phyloP scores from a whole-genome alignment of 2,113 vertebrate species.

The Nibea albiflora region DNA sequence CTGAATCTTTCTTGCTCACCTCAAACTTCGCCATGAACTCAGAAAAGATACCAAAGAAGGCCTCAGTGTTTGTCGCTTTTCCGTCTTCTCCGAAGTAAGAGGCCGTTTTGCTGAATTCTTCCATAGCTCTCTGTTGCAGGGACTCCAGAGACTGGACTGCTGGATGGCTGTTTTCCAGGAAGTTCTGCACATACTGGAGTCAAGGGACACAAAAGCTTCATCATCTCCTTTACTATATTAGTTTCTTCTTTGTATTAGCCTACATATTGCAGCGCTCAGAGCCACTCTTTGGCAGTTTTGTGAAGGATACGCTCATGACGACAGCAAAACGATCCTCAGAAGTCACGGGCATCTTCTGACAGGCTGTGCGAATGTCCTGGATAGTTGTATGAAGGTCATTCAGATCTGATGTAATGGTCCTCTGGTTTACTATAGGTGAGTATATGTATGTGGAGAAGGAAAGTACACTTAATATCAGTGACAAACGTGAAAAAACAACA shows the following conservation, averaged over 20 bases:
- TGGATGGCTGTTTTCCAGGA: constrained; percentile 94
- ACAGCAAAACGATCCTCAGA: constrained; percentile 91
- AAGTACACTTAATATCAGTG: background rate
- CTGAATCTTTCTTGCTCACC: constrained; percentile 80
- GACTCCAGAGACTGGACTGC: constrained; percentile 90
- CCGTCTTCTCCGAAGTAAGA: constrained; percentile 96
- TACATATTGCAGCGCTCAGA: background rate
- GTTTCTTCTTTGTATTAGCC: background rate
- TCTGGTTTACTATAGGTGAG: constrained; percentile 90
- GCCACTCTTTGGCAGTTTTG: background rate
- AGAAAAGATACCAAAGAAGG: constrained; percentile 96
- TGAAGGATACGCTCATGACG: constrained; percentile 95
- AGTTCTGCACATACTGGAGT: constrained; percentile 85
- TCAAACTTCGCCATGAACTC: constrained; percentile 97
- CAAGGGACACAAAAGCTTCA: constrained; percentile 77
- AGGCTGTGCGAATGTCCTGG: constrained; percentile 92
- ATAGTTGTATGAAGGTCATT: constrained; percentile 91
- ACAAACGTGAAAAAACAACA: background rate
- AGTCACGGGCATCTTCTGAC: constrained; percentile 90
- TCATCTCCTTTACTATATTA: background rate
- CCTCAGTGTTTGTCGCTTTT: constrained; percentile 90
- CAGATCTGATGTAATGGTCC: constrained; percentile 89
- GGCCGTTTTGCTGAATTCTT: constrained; percentile 91
- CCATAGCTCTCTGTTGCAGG: constrained; percentile 92
- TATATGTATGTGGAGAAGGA: background rate